Percentiles rank a stretch among this genome's conserved stretches.
Conservation (phyloP, 1,140 invertebrate genomes). For the Holcopasites calliopsidis region DNA sequence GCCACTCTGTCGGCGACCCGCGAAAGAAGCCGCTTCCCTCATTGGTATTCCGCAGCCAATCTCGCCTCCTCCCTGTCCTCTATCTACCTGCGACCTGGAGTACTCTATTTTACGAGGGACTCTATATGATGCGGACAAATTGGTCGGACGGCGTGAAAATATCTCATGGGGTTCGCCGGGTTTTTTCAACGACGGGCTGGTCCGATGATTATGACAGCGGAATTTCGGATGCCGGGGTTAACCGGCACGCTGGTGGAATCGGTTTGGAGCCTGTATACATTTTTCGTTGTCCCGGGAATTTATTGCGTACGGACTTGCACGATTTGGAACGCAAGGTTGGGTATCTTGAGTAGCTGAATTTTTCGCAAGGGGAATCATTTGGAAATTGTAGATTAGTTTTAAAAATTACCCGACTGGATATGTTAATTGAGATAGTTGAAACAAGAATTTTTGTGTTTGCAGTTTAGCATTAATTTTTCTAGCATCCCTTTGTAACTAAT, state of each 20-base stretch:
- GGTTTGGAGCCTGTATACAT: too few relatives aligned
- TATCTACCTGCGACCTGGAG: slow-evolving; percentile 27
- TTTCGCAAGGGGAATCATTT: too few relatives aligned
- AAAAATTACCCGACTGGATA: too few relatives aligned
- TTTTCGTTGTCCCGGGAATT: too few relatives aligned
- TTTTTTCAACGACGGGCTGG: not conserved
- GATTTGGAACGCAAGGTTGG: too few relatives aligned
- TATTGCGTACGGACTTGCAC: too few relatives aligned
- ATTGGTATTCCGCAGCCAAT: slow-evolving; percentile 68
- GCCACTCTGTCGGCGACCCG: slow-evolving; percentile 51
- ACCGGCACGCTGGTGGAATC: not conserved
- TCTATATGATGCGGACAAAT: slow-evolving; percentile 72
- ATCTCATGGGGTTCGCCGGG: not conserved
- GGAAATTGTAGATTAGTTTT: too few relatives aligned
- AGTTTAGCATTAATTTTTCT: too few relatives aligned
- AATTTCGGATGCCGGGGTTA: not conserved
- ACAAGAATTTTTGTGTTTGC: too few relatives aligned
- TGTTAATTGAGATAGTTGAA: too few relatives aligned
- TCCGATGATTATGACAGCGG: not conserved
- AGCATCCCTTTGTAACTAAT: too few relatives aligned
- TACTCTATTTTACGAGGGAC: slow-evolving; percentile 71
- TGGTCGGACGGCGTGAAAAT: slow-evolving; percentile 53
- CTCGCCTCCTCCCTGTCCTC: not conserved
- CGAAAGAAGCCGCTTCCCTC: slow-evolving; percentile 60
- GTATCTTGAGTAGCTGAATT: too few relatives aligned